Base-by-base conservation (phyloP, 2,888 invertebrate genomes). In the Melanotus villosus region DNA sequence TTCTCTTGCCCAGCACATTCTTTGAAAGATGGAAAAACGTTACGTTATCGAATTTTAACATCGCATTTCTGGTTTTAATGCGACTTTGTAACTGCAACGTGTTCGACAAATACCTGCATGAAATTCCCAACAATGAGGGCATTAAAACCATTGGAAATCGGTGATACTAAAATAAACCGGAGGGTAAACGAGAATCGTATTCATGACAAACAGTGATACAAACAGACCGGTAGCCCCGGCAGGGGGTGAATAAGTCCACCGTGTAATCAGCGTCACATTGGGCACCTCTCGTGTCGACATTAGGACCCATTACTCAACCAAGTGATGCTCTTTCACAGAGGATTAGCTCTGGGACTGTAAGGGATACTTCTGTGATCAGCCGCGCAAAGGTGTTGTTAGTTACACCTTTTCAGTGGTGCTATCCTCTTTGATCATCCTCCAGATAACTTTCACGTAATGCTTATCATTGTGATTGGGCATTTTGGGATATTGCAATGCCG, bases 241-340 rank as follows among this genome's bases (percentile, higher is more conserved):
- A 65, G 74, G 76, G 74, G 73, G 72, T 50, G 69, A 67, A 57
- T 66, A 68, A 75, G 74, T 76, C 73, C 73, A 71, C 71, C 74
- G 73, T 76, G 73, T 72, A 76, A 75, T 76, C 74, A 72, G 74
- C 71, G 73, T 70, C 70, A 75, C 73, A 74, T 75, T 71, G 78
- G 76, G 77, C 78, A 79, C 80, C 77, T 77, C 78, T 78, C 77
- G 80, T 79, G 81, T 80, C 80, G 80, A 81, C 80, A 81, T 81
- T 80, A 80, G 80, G 78, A 75, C 76, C 79, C 76, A 81, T 81
- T 81, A 80, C 76, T 78, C 80, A 79, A 71, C 78, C 78, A 77
- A 80, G 79, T 82, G 81, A 78, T 78, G 72, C 72, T 76, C 73
- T 77, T 78, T 78, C 77, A 77, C 71, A 68, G 66, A 72, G 76